Percentiles rank a stretch among this genome's conserved stretches.
Evolutionary conservation across 1,140 invertebrate genomes (phyloP).

Genomic region (Heliconius eleuchia): DNA sequence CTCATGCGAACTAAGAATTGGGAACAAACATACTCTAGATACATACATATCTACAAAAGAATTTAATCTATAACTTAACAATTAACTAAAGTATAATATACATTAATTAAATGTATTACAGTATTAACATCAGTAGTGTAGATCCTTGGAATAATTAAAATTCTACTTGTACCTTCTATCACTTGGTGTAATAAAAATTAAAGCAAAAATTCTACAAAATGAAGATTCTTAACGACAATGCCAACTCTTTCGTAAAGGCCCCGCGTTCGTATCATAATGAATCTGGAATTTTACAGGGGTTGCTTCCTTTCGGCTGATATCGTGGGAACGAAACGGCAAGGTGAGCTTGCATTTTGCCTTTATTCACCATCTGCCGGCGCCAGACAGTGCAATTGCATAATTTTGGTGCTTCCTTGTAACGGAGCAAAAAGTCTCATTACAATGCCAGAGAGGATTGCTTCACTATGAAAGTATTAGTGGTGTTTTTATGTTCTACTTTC

Average conservation of each 20-base stretch:
- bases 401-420: constrained; percentile 42
- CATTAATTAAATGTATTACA: neutral
- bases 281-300: constrained; percentile 33
- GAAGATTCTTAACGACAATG: constrained; percentile 6
- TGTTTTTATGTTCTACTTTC: constrained; percentile 5
- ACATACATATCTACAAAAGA: too few species aligned
- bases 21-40: too few species aligned
- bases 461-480: constrained; percentile 21
- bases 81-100: too few species aligned
- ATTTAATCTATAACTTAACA: too few species aligned
- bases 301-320: constrained; percentile 33
- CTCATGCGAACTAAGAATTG: neutral
- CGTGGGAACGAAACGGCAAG: constrained; percentile 58
- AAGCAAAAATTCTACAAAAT: neutral
- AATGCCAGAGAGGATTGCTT: constrained; percentile 44
- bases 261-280: constrained; percentile 38
- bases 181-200: neutral
- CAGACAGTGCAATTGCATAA: constrained; percentile 48
- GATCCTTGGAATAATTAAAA: neutral
- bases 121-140: too few species aligned
- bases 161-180: neutral
- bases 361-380: constrained; percentile 55
- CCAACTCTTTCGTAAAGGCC: constrained; percentile 28
- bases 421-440: constrained; percentile 46
- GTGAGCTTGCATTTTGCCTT: constrained; percentile 59